phyloP scores from a whole-genome alignment of 2,888 invertebrate species.

The Autographa pulchrina region DNA sequence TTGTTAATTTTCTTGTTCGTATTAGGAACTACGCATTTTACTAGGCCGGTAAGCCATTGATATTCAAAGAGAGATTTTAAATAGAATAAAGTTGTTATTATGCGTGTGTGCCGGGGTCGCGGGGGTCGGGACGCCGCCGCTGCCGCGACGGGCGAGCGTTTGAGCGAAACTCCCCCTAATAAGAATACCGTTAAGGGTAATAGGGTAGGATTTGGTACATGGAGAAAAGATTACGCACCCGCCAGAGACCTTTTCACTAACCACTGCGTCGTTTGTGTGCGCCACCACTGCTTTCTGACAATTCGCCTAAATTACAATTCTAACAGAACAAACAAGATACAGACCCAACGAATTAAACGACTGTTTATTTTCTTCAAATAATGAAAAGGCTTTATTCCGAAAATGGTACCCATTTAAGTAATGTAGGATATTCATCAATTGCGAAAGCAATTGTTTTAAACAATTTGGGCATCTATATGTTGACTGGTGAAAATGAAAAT shows the following conservation, averaged over 20 bases:
- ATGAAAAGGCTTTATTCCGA: conserved; percentile 31
- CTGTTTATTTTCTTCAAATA: conserved; percentile 43
- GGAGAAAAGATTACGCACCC: conserved; percentile 72
- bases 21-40: conserved; percentile 50
- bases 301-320: conserved; percentile 52
- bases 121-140: conserved; percentile 26
- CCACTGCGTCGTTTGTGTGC: conserved; percentile 57
- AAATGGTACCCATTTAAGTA: conserved; percentile 39
- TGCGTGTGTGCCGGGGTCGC: conserved; percentile 57
- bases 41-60: conserved; percentile 65
- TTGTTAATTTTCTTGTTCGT: conserved; percentile 9
- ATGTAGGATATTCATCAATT: conserved; percentile 57
- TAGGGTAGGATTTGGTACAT: conserved; percentile 74
- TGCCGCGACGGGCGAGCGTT: conserved; percentile 54
- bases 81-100: conserved; percentile 69
- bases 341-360: conserved; percentile 34
- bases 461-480: conserved; percentile 39
- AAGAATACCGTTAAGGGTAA: conserved; percentile 74
- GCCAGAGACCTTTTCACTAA: conserved; percentile 66
- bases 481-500: conserved; percentile 47
- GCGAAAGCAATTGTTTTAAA: conserved; percentile 59
- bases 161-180: conserved; percentile 65
- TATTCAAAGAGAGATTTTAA: conserved; percentile 73
- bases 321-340: conserved; percentile 50
- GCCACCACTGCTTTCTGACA: conserved; percentile 48